phyloP scores from a whole-genome alignment of 2,888 invertebrate genomes.

The Acrocyrtus sp. region DNA sequence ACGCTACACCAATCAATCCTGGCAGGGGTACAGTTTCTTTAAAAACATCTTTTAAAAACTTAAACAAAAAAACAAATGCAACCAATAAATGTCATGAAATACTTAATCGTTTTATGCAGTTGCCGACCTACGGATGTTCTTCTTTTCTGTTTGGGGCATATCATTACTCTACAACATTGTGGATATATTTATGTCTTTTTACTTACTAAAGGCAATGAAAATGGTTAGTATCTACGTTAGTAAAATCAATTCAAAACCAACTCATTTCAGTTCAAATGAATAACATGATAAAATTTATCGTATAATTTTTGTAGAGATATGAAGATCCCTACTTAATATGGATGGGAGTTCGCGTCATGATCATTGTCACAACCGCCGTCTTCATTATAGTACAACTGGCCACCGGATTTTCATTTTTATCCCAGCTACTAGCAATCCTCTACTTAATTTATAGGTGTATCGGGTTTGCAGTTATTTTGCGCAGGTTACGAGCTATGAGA shows the following conservation, averaged over 20 bases:
- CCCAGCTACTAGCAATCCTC: conserved; percentile 36
- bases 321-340: conserved; percentile 43
- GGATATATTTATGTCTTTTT: conserved; percentile 47
- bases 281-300: neutral
- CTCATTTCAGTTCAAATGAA: neutral
- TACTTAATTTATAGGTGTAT: conserved; percentile 46
- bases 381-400: conserved; percentile 49
- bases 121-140: conserved; percentile 44
- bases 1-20: conserved; percentile 38
- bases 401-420: conserved; percentile 41
- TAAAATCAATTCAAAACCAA: neutral
- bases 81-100: neutral
- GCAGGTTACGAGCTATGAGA: conserved; percentile 36
- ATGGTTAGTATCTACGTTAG: conserved; percentile 41
- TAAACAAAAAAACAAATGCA: neutral
- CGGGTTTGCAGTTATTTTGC: conserved; percentile 41
- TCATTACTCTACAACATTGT: conserved; percentile 45
- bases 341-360: conserved; percentile 39
- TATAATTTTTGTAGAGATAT: conserved; percentile 33
- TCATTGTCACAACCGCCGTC: conserved; percentile 42
- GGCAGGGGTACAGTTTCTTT: conserved; percentile 33
- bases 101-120: conserved; percentile 10
- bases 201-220: conserved; percentile 42
- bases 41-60: neutral
- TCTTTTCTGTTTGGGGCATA: conserved; percentile 54